These are phyloP conservation scores for Apodemia zela DNA, from an alignment of 2,888 invertebrate genomes.

Conservation along the genomic window DNA sequence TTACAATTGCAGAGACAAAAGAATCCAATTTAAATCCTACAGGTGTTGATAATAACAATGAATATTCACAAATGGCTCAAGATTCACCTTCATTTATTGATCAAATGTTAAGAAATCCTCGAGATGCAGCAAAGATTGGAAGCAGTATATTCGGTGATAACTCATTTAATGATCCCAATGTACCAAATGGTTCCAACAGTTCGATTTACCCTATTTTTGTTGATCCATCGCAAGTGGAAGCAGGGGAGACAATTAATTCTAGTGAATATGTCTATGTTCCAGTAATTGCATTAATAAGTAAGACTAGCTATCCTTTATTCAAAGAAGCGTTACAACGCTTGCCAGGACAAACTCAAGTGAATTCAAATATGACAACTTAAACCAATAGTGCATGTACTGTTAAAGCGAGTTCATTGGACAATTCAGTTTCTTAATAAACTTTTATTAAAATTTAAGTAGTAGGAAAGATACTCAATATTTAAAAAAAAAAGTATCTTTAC, in stretches of 20 bases:
- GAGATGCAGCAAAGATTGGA: neutral
- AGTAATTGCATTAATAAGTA: neutral
- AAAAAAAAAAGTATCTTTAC: no score
- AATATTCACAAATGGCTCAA: neutral
- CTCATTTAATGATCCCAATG: neutral
- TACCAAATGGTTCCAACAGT: neutral
- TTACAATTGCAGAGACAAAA: neutral
- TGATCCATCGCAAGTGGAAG: neutral
- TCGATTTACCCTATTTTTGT: neutral
- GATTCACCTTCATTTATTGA: neutral
- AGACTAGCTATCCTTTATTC: slow-evolving; percentile 1
- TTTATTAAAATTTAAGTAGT: no score
- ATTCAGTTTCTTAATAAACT: no score
- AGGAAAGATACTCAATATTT: no score
- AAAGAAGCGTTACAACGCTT: neutral
- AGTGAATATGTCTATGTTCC: slow-evolving; percentile 5
- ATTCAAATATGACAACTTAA: neutral
- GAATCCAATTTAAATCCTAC: neutral
- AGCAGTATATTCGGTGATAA: neutral
- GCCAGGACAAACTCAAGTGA: neutral
- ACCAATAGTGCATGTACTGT: neutral
- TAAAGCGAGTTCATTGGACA: no score
- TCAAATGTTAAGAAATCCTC: slow-evolving; percentile 9
- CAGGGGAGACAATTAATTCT: neutral
- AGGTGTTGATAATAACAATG: neutral